Base-by-base conservation (phyloP, 2,797 vertebrate genomes). In the Valencia hispanica region DNA sequence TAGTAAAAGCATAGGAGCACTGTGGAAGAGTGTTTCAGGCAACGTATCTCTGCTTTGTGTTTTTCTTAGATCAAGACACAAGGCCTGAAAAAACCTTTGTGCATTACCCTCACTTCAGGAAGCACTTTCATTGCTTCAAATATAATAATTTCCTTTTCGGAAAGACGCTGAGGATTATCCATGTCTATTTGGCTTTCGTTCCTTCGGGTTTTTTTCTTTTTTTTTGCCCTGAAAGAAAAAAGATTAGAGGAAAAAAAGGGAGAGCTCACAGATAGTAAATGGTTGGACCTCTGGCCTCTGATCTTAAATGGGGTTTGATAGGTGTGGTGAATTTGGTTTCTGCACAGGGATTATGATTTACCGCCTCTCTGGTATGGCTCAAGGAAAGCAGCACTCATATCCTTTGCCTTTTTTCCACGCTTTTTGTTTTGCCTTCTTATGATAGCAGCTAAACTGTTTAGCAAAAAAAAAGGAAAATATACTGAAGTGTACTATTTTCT, bases 111-210 rank as follows among this genome's bases (percentile, higher is more conserved):
- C 84, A 80, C 84, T 92, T 88, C 86, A 90, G 91, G 91, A 95
- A 94, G 85, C 81, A 81, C 87, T 93, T 87, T 93, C 87, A 91
- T 92, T 93, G 93, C 91, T 93, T 93, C 77, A 91, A 93, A 95
- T 94, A 92, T 89, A 94, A 95, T 93, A 87, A 94, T 94, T 95
- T 95, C 93, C 94, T 94, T 86, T 94, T 88, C 91, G 89, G 90
- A 94, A 88, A 89, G 79, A 91, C 30, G 79, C 82, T 59, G 79
- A 78, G 89, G 87, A 93, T 94, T 92, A 93, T 92, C 87, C 80
- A 66, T 85, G 84, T 89, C 84, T 90, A 85, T 91, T 89, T 90
- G 84, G 87, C 75, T 93, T 94, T 68, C 1, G 12, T 43, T 27
- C 7, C 3, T 53, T 91, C 84, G 85, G n/a, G n/a, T n/a, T 93